Conservation (phyloP, 2,888 invertebrate species). For the Hirtodrosophila duncani region DNA sequence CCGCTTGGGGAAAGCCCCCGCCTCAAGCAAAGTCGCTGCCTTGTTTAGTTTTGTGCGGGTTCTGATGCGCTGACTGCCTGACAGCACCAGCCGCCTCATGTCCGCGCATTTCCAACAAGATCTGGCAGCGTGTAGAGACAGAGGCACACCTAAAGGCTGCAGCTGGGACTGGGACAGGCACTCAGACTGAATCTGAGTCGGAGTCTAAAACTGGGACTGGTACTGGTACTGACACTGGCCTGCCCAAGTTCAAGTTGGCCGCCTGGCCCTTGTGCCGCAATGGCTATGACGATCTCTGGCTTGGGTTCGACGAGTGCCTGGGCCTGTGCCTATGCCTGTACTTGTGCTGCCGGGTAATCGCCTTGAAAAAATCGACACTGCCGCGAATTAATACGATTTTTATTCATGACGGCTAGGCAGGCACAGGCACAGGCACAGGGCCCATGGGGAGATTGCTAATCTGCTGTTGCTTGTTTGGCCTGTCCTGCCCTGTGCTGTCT, state of each 20-base stretch:
- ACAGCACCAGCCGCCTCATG: constrained; percentile 42
- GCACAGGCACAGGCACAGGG: constrained; percentile 25
- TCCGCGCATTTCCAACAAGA: constrained; percentile 69
- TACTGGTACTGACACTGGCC: background rate
- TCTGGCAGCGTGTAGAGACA: constrained; percentile 2
- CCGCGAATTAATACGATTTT: constrained; percentile 69
- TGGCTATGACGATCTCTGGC: no score
- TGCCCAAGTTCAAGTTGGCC: constrained; percentile 58
- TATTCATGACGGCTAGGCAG: constrained; percentile 56
- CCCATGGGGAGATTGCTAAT: constrained; percentile 64
- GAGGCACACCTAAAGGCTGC: constrained; percentile 20
- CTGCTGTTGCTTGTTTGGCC: constrained; percentile 34
- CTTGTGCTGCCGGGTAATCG: constrained; percentile 23
- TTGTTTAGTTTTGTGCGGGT: constrained; percentile 6
- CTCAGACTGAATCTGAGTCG: constrained; percentile 9
- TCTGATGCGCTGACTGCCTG: background rate
- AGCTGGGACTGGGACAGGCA: background rate
- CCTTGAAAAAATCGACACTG: constrained; percentile 45
- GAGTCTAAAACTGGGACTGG: background rate
- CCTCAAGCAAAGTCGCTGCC: constrained; percentile 15
- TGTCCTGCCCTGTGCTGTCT: no score
- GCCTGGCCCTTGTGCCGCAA: constrained; percentile 17
- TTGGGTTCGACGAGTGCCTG: no score
- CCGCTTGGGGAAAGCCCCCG: constrained; percentile 37
- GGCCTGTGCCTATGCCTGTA: constrained; percentile 32